Evolutionary conservation across 2,888 invertebrate species (phyloP).

Genomic region (Cyrtodaria siliqua): DNA sequence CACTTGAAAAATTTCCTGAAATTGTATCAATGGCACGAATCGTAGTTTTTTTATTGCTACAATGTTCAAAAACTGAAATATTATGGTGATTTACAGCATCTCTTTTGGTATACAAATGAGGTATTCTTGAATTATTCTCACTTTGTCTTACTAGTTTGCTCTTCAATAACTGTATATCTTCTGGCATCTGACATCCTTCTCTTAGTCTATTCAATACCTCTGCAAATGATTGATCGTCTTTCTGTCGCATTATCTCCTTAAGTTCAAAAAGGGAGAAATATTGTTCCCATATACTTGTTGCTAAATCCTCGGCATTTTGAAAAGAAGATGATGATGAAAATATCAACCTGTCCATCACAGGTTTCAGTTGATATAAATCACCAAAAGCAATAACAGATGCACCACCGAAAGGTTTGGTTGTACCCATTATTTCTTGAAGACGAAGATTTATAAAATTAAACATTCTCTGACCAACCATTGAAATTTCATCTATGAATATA

Average conservation of each 20-base stretch:
- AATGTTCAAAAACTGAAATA: too few species aligned
- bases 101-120: too few species aligned
- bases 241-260: constrained; percentile 49
- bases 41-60: too few species aligned
- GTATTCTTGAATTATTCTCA: too few species aligned
- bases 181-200: neutral
- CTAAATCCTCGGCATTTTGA: constrained; percentile 7
- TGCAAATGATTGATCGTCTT: constrained; percentile 56
- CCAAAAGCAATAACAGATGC: constrained; percentile 13
- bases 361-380: constrained; percentile 11
- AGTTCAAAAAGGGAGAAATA: constrained; percentile 14
- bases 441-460: constrained; percentile 35
- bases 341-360: constrained; percentile 35
- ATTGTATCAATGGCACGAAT: neutral
- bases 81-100: too few species aligned
- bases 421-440: constrained; percentile 21
- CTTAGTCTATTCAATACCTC: constrained; percentile 56
- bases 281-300: constrained; percentile 38
- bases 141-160: too few species aligned
- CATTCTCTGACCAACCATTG: constrained; percentile 28
- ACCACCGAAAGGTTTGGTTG: constrained; percentile 38
- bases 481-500: constrained; percentile 21
- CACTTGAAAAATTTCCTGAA: neutral
- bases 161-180: neutral
- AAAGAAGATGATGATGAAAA: constrained; percentile 18